These are phyloP conservation scores for Pycnomerus fuliginosus DNA, from an alignment of 2,888 invertebrate species.

Conservation along the genomic window DNA sequence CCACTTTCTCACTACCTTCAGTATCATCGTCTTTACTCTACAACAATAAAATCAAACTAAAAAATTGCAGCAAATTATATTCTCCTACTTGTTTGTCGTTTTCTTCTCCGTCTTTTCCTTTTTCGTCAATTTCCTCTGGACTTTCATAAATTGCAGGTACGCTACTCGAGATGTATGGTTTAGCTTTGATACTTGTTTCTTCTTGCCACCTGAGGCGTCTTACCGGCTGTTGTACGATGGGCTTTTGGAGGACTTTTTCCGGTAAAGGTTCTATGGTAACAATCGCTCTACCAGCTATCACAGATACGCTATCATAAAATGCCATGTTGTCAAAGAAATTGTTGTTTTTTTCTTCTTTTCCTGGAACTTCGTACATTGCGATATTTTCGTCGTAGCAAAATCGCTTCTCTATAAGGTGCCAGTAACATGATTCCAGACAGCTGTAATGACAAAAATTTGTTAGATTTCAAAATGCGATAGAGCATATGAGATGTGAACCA, in stretches of 20 bases:
- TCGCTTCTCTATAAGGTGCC: conserved; percentile 71
- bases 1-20: not conserved
- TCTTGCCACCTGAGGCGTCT: conserved; percentile 39
- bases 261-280: conserved; percentile 50
- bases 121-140: conserved; percentile 18
- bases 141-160: conserved; percentile 25
- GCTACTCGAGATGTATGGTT: conserved; percentile 19
- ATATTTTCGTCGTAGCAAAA: conserved; percentile 75
- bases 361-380: conserved; percentile 57
- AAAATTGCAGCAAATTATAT: not conserved
- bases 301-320: conserved; percentile 51
- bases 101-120: conserved; percentile 11
- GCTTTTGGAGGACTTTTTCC: conserved; percentile 24
- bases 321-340: conserved; percentile 50
- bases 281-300: conserved; percentile 50
- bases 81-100: conserved; percentile 2
- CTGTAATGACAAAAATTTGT: conserved; percentile 49
- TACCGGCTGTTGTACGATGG: conserved; percentile 36
- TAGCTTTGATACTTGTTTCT: conserved; percentile 26
- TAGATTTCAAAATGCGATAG: too few species aligned
- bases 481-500: too few species aligned
- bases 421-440: conserved; percentile 70
- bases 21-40: conserved; percentile 11
- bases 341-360: conserved; percentile 44
- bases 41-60: conserved; percentile 1